Conservation (phyloP, 1,140 invertebrate genomes). For the Sarcophaga peregrina region DNA sequence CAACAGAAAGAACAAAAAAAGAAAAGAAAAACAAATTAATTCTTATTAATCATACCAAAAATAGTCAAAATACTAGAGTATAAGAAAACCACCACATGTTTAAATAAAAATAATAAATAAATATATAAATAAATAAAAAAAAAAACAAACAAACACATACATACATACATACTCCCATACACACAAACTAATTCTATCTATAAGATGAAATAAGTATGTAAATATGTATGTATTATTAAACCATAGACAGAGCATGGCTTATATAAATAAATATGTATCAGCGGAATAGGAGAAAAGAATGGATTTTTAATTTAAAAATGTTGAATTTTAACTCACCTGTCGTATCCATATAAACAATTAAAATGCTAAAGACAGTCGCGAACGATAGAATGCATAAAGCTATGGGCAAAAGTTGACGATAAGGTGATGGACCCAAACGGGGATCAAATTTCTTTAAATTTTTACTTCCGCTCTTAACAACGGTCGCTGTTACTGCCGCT, state of each 20-base stretch:
- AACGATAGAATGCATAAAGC: slow-evolving; percentile 74
- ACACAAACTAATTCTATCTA: too few species aligned
- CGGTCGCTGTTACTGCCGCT: neutral
- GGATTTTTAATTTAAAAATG: too few species aligned
- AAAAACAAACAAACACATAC: neutral
- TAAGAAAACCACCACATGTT: neutral
- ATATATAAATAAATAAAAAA: neutral
- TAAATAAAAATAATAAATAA: neutral
- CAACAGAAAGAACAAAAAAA: neutral
- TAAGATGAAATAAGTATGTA: too few species aligned
- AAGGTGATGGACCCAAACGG: slow-evolving; percentile 62
- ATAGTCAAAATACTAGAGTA: neutral
- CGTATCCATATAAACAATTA: slow-evolving; percentile 76
- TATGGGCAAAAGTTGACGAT: slow-evolving; percentile 71
- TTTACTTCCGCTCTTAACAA: slow-evolving; percentile 45
- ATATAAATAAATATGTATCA: too few species aligned
- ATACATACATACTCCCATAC: too few species aligned
- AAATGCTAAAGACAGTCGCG: slow-evolving; percentile 74
- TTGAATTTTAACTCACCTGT: slow-evolving; percentile 68
- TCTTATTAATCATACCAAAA: slow-evolving; percentile 21
- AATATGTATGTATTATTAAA: too few species aligned
- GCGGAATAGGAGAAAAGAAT: too few species aligned
- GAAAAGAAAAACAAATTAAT: neutral
- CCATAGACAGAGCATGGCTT: too few species aligned
- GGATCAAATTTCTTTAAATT: slow-evolving; percentile 62